Base-by-base conservation (phyloP, 2,888 invertebrate genomes). In the Chloroclysta siterata region DNA sequence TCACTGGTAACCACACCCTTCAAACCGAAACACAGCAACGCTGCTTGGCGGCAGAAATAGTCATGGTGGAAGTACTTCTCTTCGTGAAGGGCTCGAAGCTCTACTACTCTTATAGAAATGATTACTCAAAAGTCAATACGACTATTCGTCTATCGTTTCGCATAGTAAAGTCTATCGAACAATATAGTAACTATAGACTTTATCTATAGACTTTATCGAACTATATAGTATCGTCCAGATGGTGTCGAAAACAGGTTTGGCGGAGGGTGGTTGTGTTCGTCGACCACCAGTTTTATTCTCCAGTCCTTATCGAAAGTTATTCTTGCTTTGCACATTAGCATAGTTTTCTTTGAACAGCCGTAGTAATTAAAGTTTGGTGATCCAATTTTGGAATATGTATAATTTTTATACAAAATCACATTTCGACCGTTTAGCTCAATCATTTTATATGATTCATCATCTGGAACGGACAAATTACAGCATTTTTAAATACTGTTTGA, bases 351-450 rank as follows among this genome's bases (percentile, higher is more conserved):
- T 10, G 62, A 63, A 42, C 62, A 63, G 7, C 17, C 42, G 17
- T 42, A 64, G 44, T 61, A 51, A 13, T 62, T 62, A 7, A 29
- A 17, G 4, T 36, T 7, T 8, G 47, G 4, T 13, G 48, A 22
- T 5, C 62, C 62, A 5, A 42, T 48, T 52, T 66, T 72, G 2
- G 61, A 59, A 55, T 60, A 72, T 11, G 69, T 70, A 50, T 68
- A 54, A 5, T 65, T 58, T 15, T 65, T 52, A 56, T 66, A 61
- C n/a, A 70, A 54, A 7, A 70, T 22, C 14, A 66, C 47, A 13
- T 47, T 47, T 4, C 46, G 41, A 8, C 59, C 60, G 7, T 50
- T 56, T 14, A 70, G 8, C 5, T 56, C n/a, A 22, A 68, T 63
- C 2, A 53, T 46, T 22, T 66, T 46, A 28, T 29, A 55, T n/a